These are phyloP conservation scores for Phortica magna DNA, from an alignment of 2,888 invertebrate genomes.

Conservation along the genomic window DNA sequence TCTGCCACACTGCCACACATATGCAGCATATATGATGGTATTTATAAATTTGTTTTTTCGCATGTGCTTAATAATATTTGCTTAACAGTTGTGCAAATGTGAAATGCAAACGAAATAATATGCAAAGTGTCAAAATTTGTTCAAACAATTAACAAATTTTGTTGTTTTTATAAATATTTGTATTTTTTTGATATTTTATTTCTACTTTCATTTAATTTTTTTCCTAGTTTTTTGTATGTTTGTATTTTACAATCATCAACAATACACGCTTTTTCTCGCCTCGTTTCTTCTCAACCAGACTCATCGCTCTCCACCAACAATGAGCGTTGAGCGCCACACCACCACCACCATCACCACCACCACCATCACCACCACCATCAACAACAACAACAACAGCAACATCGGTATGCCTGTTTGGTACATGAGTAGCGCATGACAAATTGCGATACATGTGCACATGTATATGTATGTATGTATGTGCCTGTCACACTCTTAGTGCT, in stretches of 20 bases:
- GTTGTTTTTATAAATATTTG: not conserved
- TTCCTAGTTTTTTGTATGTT: not conserved
- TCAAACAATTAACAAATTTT: not conserved
- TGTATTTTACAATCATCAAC: not conserved
- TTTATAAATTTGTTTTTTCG: no score
- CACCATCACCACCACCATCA: no score
- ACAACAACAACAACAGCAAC: no score
- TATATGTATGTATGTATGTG: not conserved
- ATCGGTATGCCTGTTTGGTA: no score
- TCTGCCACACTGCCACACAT: not conserved
- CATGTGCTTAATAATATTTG: no score
- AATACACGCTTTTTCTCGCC: not conserved
- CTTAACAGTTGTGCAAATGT: no score
- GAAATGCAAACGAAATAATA: no score
- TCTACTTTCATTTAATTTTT: not conserved
- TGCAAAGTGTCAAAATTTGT: no score
- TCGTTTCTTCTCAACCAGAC: no score
- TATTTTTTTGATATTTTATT: not conserved
- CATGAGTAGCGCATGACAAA: conserved; percentile 18
- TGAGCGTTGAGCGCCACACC: no score
- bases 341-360: no score
- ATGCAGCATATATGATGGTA: no score
- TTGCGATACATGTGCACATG: not conserved
- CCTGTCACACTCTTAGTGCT: not conserved
- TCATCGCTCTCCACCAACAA: not conserved